Percentiles rank a stretch among this genome's conserved stretches.
phyloP scores from a whole-genome alignment of 2,113 vertebrate species.

The Lepus europaeus region DNA sequence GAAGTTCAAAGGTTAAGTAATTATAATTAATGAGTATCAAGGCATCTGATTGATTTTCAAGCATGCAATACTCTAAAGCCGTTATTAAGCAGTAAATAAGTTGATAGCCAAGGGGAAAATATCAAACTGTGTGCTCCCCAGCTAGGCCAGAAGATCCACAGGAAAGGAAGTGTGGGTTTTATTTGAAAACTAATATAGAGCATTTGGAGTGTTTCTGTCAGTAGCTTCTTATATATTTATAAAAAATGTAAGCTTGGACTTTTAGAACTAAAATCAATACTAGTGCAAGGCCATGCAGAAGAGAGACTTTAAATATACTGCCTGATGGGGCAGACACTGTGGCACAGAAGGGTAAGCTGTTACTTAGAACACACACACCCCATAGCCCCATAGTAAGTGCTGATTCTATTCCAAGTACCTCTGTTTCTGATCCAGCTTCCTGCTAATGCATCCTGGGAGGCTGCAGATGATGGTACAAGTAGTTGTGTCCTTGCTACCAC shows the following conservation, averaged over 20 bases:
- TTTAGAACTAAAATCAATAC: slow-evolving; percentile 4
- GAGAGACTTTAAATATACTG: background rate
- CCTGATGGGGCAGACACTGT: background rate
- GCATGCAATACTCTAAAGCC: background rate
- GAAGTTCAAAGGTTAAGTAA: slow-evolving; percentile 55
- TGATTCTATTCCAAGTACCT: too few species aligned
- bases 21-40: slow-evolving; percentile 6
- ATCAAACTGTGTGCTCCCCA: background rate
- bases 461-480: too few species aligned
- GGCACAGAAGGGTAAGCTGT: background rate
- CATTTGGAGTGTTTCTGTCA: background rate
- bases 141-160: background rate
- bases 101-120: background rate
- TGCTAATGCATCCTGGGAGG: too few species aligned
- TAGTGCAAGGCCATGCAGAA: background rate
- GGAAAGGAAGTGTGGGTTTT: background rate
- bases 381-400: too few species aligned
- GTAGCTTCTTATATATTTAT: background rate
- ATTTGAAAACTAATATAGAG: background rate
- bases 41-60: slow-evolving; percentile 30
- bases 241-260: slow-evolving; percentile 7
- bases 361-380: too few species aligned
- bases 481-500: too few species aligned
- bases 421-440: too few species aligned
- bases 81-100: slow-evolving; percentile 8